Percentiles rank a stretch among this genome's conserved stretches.
Evolutionary conservation across 2,888 invertebrate genomes (phyloP).

Genomic region (Brachyptera risi): DNA sequence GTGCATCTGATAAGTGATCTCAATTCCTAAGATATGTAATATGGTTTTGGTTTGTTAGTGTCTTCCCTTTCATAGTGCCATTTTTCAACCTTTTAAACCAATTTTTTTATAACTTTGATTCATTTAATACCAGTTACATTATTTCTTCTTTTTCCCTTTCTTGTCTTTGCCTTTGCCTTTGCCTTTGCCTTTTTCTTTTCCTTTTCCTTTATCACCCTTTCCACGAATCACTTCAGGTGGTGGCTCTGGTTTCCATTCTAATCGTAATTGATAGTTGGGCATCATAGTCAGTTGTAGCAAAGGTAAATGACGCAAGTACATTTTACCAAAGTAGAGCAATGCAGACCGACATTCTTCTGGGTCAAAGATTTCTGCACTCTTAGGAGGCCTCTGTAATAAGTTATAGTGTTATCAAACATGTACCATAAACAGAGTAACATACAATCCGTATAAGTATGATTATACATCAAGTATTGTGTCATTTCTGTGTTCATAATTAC

Average conservation of each 20-base stretch:
- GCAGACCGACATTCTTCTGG: conserved; percentile 36
- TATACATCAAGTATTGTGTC: too few relatives aligned
- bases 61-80: not conserved
- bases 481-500: not conserved
- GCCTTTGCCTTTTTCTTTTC: not conserved
- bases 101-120: not conserved
- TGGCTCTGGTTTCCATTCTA: conserved; percentile 13
- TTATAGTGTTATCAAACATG: too few relatives aligned
- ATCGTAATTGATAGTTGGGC: conserved; percentile 35
- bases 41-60: not conserved
- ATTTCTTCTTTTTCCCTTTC: not conserved
- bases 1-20: too few relatives aligned
- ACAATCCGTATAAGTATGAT: too few relatives aligned
- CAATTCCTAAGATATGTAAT: too few relatives aligned
- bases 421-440: too few relatives aligned
- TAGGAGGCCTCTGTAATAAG: conserved; percentile 39
- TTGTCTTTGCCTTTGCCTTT: conserved; percentile 18
- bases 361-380: conserved; percentile 39
- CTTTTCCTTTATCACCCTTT: not conserved
- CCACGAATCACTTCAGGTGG: not conserved
- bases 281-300: conserved; percentile 38
- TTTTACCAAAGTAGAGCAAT: conserved; percentile 38
- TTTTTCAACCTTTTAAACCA: not conserved
- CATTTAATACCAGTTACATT: not conserved
- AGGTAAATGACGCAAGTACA: conserved; percentile 40